Conservation (phyloP, 2,888 invertebrate species). For the Griposia aprilina region DNA sequence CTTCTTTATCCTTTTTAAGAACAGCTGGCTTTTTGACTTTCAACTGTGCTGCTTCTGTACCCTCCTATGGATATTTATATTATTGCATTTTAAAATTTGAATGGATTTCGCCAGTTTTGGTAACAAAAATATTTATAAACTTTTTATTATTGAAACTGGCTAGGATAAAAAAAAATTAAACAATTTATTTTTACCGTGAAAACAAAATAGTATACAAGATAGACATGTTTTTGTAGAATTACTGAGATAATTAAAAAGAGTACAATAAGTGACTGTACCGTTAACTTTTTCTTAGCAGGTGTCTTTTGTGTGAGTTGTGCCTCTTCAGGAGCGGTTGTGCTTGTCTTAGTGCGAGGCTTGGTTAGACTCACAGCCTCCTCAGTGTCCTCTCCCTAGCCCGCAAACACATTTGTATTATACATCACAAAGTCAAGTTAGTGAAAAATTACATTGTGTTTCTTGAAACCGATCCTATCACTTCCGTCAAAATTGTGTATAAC, state of each 20-base stretch:
- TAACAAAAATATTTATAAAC: neutral
- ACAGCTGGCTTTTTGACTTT: conserved; percentile 89
- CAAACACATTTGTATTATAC: conserved; percentile 72
- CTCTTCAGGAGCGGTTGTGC: conserved; percentile 88
- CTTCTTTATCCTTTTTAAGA: conserved; percentile 81
- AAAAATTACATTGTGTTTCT: conserved; percentile 39
- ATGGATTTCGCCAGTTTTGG: neutral
- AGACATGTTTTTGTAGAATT: neutral
- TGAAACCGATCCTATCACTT: conserved; percentile 42
- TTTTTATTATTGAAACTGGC: neutral
- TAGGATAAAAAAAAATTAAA: neutral
- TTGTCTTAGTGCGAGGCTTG: conserved; percentile 88
- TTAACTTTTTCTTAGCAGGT: conserved; percentile 88
- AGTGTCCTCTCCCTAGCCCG: conserved; percentile 87
- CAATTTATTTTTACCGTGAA: neutral
- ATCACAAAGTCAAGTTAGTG: conserved; percentile 64
- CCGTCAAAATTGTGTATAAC: neutral
- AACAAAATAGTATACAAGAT: neutral
- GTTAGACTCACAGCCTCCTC: conserved; percentile 88
- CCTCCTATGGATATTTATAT: conserved; percentile 80
- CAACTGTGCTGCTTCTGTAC: conserved; percentile 86
- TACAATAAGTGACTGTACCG: conserved; percentile 79
- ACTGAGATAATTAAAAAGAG: conserved; percentile 83
- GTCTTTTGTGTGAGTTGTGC: conserved; percentile 89
- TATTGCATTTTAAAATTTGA: conserved; percentile 47